Base-by-base conservation (phyloP, 2,888 invertebrate species). In the Apamea monoglypha region DNA sequence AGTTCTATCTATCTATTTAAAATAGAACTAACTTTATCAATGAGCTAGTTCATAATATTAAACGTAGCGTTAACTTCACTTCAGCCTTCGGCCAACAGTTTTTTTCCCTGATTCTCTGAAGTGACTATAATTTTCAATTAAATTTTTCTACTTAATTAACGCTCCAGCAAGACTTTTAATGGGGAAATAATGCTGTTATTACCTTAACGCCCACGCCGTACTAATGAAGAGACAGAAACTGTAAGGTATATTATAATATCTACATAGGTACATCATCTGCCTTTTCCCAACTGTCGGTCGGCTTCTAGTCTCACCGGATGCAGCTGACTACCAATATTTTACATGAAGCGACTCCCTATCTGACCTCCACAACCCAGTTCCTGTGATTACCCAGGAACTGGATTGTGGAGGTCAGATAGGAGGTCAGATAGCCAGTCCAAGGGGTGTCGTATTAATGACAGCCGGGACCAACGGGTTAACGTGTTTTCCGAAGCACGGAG, bases 121-220 rank as follows among this genome's bases (percentile, higher is more conserved):
- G 64, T 70, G 67, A 40, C 61, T 50, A 56, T 79, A 82, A 85
- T 83, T 86, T 70, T 47, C 61, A 74, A 77, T 77, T 77, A 29
- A 66, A 75, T 59, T 80, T 74, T 56, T 18, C 1, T 44, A 61
- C 63, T 75, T 76, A 70, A 85, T 77, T 72, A 85, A 78, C 76
- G 56, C 29, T 69, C 32, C 75, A 74, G 40, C 53, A 56, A 63
- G 53, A 67, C 14, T 59, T 85, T 71, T 75, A 77, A 78, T 71
- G 64, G 67, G 36, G 36, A 50, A 64, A 74, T 14, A 70, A 78
- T 74, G 36, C 25, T 53, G 67, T 59, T 50, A 74, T 53, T 47
- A 76, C 36, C 16, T 53, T 7, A 76, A 59, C 40, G 36, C 56
- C 18, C 18, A 18, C n/a, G 25, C 14, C 47, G 3, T 74, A 44